Evolutionary conservation across 2,797 vertebrate species (phyloP).

Genomic region (Brotula barbata): DNA sequence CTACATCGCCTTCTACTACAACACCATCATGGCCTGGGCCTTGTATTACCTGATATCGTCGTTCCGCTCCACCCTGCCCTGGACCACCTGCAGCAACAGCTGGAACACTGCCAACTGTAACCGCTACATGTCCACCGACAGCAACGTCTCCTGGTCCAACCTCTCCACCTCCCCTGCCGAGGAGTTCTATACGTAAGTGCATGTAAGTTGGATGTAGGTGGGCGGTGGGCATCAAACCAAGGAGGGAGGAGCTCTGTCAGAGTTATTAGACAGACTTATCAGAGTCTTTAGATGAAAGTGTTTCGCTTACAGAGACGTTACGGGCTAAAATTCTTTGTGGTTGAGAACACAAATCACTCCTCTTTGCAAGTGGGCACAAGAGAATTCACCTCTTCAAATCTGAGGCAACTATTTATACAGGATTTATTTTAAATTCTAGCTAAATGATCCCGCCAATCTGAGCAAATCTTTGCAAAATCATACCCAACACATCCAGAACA

Average conservation of each 20-base stretch:
- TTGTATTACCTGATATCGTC: conserved; percentile 97
- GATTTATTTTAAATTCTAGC: too few relatives aligned
- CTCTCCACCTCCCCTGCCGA: conserved; percentile 92
- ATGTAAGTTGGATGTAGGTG: conserved; percentile 77
- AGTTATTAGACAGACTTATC: conserved; percentile 4
- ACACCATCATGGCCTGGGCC: conserved; percentile 99
- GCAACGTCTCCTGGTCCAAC: conserved; percentile 87
- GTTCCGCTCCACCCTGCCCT: conserved; percentile 88
- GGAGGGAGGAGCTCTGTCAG: conserved; percentile 14
- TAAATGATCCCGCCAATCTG: too few relatives aligned
- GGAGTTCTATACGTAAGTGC: conserved; percentile 99
- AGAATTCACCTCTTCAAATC: too few relatives aligned
- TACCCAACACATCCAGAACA: too few relatives aligned
- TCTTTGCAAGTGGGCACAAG: too few relatives aligned
- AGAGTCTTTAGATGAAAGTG: conserved; percentile 16
- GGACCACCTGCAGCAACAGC: conserved; percentile 90
- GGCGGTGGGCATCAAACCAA: conserved; percentile 7
- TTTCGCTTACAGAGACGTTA: background rate
- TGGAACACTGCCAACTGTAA: conserved; percentile 97
- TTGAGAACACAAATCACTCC: background rate
- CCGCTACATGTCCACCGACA: conserved; percentile 86
- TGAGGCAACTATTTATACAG: too few relatives aligned
- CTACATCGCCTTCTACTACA: conserved; percentile 98
- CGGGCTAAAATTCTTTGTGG: background rate
- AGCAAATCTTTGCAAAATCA: too few relatives aligned